Evolutionary conservation across 2,888 invertebrate species (phyloP).

Genomic region (Malthinus flaveolus): DNA sequence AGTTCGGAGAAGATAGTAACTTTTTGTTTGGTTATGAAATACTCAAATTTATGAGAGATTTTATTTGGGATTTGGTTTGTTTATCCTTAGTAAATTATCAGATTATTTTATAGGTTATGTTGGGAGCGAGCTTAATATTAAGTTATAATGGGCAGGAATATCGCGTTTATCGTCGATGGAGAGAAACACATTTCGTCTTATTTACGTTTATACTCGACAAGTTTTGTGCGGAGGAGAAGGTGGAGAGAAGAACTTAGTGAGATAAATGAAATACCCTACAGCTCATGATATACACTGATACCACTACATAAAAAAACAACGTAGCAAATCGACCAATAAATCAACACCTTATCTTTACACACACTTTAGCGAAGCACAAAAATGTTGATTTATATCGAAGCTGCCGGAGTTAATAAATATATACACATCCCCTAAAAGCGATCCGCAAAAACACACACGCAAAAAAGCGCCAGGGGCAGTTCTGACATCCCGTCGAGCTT

Average conservation of each 20-base stretch:
- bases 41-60: neutral
- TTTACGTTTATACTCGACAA: conserved; percentile 26
- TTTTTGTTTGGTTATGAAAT: too few species aligned
- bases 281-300: conserved; percentile 29
- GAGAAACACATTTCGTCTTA: conserved; percentile 23
- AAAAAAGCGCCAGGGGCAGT: conserved; percentile 24
- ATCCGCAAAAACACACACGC: conserved; percentile 37
- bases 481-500: conserved; percentile 24
- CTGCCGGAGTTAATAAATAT: conserved; percentile 48
- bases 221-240: conserved; percentile 18
- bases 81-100: conserved; percentile 13
- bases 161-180: conserved; percentile 16
- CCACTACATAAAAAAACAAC: conserved; percentile 37
- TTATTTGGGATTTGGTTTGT: conserved; percentile 5
- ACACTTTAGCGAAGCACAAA: conserved; percentile 46
- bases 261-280: conserved; percentile 28
- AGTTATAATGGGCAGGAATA: conserved; percentile 3
- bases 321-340: conserved; percentile 42
- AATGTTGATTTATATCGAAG: conserved; percentile 50
- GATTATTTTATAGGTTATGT: conserved; percentile 4
- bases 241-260: conserved; percentile 16
- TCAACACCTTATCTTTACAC: conserved; percentile 48
- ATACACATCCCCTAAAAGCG: conserved; percentile 39
- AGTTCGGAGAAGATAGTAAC: too few species aligned
- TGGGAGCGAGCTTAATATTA: conserved; percentile 1